A percentile compares a stretch with the other conserved stretches of the same genome.
phyloP scores from a whole-genome alignment of 2,888 invertebrate genomes.

The Diplazon laetatorius region DNA sequence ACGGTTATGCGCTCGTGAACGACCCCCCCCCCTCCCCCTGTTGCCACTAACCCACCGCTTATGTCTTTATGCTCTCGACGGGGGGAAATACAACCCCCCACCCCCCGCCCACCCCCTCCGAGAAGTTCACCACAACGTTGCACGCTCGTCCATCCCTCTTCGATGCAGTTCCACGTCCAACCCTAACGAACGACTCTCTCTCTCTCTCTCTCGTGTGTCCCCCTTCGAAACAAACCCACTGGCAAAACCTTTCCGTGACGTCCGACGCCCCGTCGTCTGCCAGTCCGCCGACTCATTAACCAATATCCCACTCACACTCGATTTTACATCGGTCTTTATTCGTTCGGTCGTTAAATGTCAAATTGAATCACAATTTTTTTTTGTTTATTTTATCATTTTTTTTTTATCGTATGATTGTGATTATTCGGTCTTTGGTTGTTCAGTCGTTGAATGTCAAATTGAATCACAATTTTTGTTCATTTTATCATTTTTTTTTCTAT shows the following conservation, averaged over 20 bases:
- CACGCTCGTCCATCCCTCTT: conserved; percentile 17
- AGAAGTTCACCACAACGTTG: conserved; percentile 42
- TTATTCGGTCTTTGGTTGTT: conserved; percentile 14
- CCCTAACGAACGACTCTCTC: too few species aligned
- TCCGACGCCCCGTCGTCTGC: conserved; percentile 3
- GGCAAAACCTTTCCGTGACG: not conserved
- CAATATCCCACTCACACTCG: conserved; percentile 17
- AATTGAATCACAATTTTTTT: not conserved
- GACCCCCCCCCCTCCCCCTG: conserved; percentile 35
- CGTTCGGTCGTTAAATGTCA: conserved; percentile 6
- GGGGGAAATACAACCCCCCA: conserved; percentile 7
- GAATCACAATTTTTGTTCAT: not conserved
- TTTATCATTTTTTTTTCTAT: too few species aligned
- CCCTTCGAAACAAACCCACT: conserved; percentile 19
- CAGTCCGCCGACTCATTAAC: not conserved
- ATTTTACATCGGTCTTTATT: conserved; percentile 16
- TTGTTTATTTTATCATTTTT: too few species aligned
- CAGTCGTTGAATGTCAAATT: not conserved
- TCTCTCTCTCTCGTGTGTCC: too few species aligned
- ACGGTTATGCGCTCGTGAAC: conserved; percentile 47
- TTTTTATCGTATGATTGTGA: too few species aligned
- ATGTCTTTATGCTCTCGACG: conserved; percentile 18
- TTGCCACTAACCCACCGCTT: conserved; percentile 27
- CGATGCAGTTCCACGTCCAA: not conserved
- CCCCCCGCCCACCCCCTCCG: too few species aligned